A percentile compares a stretch with the other conserved stretches of the same genome.
Evolutionary conservation across 2,113 vertebrate genomes (phyloP).

Genomic region (Neotoma lepida): DNA sequence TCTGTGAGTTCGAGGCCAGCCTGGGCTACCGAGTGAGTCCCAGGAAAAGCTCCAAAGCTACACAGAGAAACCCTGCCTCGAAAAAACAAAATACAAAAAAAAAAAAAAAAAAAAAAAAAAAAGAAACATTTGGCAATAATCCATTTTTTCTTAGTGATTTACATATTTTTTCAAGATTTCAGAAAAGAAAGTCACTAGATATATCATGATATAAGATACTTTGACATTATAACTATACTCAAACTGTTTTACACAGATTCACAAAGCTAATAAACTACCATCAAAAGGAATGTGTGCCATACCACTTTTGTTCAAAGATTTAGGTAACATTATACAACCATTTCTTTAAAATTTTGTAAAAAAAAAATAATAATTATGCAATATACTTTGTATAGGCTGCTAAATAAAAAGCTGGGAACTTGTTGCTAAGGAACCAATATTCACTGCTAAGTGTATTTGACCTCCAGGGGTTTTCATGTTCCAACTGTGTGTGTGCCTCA

Average conservation of each 20-base stretch:
- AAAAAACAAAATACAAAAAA: too few relatives aligned
- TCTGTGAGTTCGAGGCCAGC: too few relatives aligned
- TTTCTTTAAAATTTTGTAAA: constrained; percentile 35
- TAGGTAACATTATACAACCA: neutral
- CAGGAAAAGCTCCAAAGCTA: too few relatives aligned
- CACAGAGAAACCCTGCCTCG: too few relatives aligned
- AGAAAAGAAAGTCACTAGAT: constrained; percentile 14
- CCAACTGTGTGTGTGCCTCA: constrained; percentile 43
- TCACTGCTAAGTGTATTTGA: constrained; percentile 50
- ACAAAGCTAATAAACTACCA: neutral
- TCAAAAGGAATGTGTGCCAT: neutral
- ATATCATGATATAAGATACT: constrained; percentile 7
- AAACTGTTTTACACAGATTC: neutral
- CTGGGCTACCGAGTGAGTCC: too few relatives aligned
- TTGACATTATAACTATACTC: constrained; percentile 27
- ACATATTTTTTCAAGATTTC: constrained; percentile 29
- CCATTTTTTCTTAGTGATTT: neutral
- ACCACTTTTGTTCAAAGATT: constrained; percentile 42
- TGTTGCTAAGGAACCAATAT: constrained; percentile 52
- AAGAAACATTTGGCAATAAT: constrained; percentile 20
- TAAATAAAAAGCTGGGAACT: constrained; percentile 45
- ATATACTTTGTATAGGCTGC: constrained; percentile 44
- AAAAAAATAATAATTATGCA: constrained; percentile 43
- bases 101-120: too few relatives aligned
- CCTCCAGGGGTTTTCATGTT: constrained; percentile 51